phyloP scores from a whole-genome alignment of 2,888 invertebrate genomes.

The Limenitis camilla region DNA sequence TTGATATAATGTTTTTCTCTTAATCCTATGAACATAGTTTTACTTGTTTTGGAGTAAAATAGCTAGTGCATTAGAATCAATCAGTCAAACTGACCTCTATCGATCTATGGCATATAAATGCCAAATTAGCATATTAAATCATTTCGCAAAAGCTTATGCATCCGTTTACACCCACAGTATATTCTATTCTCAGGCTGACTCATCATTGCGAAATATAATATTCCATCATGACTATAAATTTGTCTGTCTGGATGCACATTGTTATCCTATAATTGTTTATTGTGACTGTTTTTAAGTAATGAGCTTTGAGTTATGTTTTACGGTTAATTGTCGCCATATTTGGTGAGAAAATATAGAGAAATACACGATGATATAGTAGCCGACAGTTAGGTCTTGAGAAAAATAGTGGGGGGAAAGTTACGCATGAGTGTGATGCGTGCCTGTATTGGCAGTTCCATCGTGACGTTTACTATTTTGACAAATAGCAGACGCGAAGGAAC shows the following conservation, averaged over 20 bases:
- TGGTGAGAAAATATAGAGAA: neutral
- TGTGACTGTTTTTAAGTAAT: conserved; percentile 21
- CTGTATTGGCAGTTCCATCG: no score
- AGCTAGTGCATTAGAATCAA: conserved; percentile 9
- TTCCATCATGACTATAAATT: conserved; percentile 23
- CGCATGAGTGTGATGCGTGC: no score
- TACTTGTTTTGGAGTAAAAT: neutral
- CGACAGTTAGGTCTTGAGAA: no score
- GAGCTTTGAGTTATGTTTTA: conserved; percentile 9
- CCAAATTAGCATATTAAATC: conserved; percentile 35
- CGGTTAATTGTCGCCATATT: conserved; percentile 3
- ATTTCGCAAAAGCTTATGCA: conserved; percentile 32
- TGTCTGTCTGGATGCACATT: conserved; percentile 22
- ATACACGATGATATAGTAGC: no score
- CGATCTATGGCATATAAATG: conserved; percentile 31
- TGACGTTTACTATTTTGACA: no score
- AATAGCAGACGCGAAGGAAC: no score
- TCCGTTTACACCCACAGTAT: conserved; percentile 30
- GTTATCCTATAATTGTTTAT: conserved; percentile 22
- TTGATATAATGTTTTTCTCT: no score
- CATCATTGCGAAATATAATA: conserved; percentile 30
- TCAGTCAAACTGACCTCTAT: conserved; percentile 20
- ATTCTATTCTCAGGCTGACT: conserved; percentile 28
- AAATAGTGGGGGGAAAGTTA: no score
- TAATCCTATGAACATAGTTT: neutral